A percentile compares a stretch with the other conserved stretches of the same genome.
Conservation (phyloP, 1,140 invertebrate species). For the Agraylea sexmaculata region DNA sequence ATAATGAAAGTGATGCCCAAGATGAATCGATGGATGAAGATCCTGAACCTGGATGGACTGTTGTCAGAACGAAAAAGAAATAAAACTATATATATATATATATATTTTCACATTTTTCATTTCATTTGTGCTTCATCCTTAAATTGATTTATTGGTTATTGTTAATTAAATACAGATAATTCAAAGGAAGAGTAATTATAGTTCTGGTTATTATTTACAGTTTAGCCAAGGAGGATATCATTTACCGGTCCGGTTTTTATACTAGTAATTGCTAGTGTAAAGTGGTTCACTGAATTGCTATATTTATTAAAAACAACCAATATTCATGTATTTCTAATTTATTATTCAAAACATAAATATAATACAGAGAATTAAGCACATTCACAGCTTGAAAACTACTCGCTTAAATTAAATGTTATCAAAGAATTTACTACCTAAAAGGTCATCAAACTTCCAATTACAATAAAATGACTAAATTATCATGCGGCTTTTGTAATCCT, state of each 20-base stretch:
- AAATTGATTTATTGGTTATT: neutral
- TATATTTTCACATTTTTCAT: neutral
- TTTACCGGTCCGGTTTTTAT: slow-evolving; percentile 16
- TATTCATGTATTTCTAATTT: no score
- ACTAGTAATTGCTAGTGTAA: no score
- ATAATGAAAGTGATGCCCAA: slow-evolving; percentile 25
- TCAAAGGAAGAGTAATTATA: neutral
- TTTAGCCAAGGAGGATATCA: neutral
- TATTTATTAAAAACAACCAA: no score
- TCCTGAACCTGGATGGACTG: slow-evolving; percentile 39
- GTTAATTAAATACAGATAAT: neutral
- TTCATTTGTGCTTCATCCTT: neutral
- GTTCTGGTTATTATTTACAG: neutral
- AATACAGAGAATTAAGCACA: no score
- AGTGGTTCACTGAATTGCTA: no score
- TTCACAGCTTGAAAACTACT: no score
- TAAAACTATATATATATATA: slow-evolving; percentile 13
- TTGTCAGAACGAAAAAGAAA: slow-evolving; percentile 34
- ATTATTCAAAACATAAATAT: no score
- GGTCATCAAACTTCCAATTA: no score
- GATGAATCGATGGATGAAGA: slow-evolving; percentile 30
- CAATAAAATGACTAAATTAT: no score
- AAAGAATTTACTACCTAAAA: no score
- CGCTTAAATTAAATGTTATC: no score
- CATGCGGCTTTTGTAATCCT: no score